Base-by-base conservation (phyloP, 2,888 invertebrate genomes). In the Ganaspis brasiliensis region DNA sequence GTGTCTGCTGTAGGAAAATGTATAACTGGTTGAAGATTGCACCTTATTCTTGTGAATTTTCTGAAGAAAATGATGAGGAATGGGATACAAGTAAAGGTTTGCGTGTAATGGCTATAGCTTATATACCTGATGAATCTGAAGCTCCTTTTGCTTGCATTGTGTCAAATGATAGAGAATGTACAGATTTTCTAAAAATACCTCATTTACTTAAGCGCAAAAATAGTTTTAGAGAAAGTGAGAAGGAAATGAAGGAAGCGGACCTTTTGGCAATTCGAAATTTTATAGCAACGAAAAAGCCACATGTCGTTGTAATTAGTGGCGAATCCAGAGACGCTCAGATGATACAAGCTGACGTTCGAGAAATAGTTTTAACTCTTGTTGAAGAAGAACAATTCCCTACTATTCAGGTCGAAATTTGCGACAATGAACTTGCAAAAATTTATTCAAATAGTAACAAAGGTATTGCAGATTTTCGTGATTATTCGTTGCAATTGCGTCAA, bases 361-460 rank as follows among this genome's bases (percentile, higher is more conserved):
- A 95, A 79, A 94, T 97, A 75, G 93, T 98, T 12, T 93, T 94
- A 45, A 95, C 95, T 86, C 92, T 98, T 73, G 93, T 95, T 0
- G 95, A 97, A 49, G 96, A 97, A 74, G 97, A 97, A 74, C 97
- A 98, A 90, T 97, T 97, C 89, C 97, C 98, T 0, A 92, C 94
- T 3, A 96, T 99, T 79, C 95, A 95, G 59, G 97, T 99, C 0
- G 98, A 98, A 92, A 95, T 99, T 73, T 94, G 98, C 9, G 99
- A 99, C 89, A 98, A 98, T 87, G 98, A 99, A 88, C 93, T 99
- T 75, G 96, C 98, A 74, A 96, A 97, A 91, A 95, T 99, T 40
- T 99, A 97, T 91, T 95, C 98, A 78, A 98, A 97, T 89, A 98
- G 98, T 21, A 96, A 96, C 83, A 96, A 97, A 87, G 97, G 98